Evolutionary conservation across 2,888 invertebrate genomes (phyloP).

Genomic region (Amphipoea lucens): DNA sequence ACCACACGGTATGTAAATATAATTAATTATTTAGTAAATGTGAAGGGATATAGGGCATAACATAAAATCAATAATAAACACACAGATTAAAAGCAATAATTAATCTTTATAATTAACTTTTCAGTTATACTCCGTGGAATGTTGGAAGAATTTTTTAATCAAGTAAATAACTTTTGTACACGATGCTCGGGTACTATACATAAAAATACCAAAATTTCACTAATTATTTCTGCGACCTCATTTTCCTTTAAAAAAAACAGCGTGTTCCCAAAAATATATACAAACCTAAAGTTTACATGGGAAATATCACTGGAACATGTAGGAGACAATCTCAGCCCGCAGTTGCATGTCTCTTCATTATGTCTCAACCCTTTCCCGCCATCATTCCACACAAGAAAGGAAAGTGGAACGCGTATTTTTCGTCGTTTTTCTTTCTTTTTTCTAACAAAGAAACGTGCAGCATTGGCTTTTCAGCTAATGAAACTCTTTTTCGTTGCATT

Average conservation of each 20-base stretch:
- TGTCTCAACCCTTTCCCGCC: slow-evolving; percentile 80
- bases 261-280: slow-evolving; percentile 11
- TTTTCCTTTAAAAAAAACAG: neutral
- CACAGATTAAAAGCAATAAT: neutral
- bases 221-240: neutral
- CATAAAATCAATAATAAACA: too few species aligned
- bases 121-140: neutral
- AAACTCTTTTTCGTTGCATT: slow-evolving; percentile 79
- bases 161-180: neutral
- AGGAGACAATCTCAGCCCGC: slow-evolving; percentile 69
- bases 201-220: neutral
- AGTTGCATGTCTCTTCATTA: slow-evolving; percentile 81
- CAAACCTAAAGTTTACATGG: slow-evolving; percentile 16
- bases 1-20: too few species aligned
- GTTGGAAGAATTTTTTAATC: neutral
- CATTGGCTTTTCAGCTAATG: slow-evolving; percentile 82
- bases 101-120: slow-evolving; percentile 12
- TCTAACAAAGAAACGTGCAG: slow-evolving; percentile 77
- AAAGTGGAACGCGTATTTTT: slow-evolving; percentile 82
- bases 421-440: slow-evolving; percentile 73
- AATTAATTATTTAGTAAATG: too few species aligned
- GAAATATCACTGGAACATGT: slow-evolving; percentile 53
- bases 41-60: too few species aligned
- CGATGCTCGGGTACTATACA: neutral
- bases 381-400: slow-evolving; percentile 76